A percentile compares a stretch with the other conserved stretches of the same genome.
Evolutionary conservation across 2,888 invertebrate species (phyloP).

Genomic region (Tipula unca): DNA sequence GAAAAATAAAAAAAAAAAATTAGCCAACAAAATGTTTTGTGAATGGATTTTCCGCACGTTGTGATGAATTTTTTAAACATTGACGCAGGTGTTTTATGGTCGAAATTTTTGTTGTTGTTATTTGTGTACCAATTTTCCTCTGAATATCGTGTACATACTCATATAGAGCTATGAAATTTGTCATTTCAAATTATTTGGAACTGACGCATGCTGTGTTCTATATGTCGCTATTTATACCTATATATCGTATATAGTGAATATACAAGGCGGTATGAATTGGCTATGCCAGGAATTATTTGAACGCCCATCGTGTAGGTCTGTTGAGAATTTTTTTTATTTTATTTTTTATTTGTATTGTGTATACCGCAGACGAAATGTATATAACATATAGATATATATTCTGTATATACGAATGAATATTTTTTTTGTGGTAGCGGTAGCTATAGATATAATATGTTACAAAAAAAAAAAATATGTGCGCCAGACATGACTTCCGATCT

Average conservation of each 20-base stretch:
- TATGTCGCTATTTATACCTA: neutral
- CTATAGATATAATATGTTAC: neutral
- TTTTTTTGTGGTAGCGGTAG: neutral
- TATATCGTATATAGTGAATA: neutral
- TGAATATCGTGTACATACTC: no score
- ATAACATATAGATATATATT: neutral
- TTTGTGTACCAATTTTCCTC: neutral
- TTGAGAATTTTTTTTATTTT: neutral
- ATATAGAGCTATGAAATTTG: neutral
- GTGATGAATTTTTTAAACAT: neutral
- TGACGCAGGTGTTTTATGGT: neutral
- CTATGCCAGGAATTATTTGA: neutral
- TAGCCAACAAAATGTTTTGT: constrained; percentile 14
- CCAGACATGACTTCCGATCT: neutral
- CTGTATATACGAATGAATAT: neutral
- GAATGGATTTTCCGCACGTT: neutral
- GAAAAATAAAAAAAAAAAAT: neutral
- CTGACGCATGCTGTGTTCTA: neutral
- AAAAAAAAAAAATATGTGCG: neutral
- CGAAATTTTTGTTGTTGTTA: neutral
- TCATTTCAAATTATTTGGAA: neutral
- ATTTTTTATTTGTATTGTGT: neutral
- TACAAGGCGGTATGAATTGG: neutral
- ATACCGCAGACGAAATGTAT: neutral
- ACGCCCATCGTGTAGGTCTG: neutral